Conservation (phyloP, 2,113 vertebrate genomes). For the Rhinolophus ferrumequinum region DNA sequence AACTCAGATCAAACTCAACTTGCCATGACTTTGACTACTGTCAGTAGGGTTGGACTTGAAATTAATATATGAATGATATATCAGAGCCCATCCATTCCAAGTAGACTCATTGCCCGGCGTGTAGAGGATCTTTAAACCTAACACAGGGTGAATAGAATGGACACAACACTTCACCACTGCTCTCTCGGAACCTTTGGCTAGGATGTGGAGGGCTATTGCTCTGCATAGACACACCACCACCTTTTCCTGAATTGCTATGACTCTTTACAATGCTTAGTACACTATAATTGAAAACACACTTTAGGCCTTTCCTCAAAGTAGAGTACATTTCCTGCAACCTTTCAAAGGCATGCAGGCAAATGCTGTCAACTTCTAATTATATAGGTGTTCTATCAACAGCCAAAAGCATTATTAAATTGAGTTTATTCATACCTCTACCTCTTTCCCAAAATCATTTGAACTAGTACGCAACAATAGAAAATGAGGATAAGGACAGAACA, state of each 20-base stretch:
- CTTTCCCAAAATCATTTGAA: constrained; percentile 63
- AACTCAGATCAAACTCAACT: constrained; percentile 52
- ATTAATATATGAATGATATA: constrained; percentile 54
- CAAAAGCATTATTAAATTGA: constrained; percentile 69
- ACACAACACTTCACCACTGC: not conserved
- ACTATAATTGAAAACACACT: constrained; percentile 62
- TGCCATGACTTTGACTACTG: constrained; percentile 55
- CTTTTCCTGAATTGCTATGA: constrained; percentile 54
- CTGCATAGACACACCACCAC: not conserved
- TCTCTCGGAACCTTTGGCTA: not conserved
- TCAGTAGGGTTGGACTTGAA: constrained; percentile 51
- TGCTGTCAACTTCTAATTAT: constrained; percentile 72
- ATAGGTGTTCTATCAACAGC: constrained; percentile 64
- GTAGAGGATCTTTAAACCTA: constrained; percentile 70
- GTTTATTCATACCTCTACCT: constrained; percentile 48
- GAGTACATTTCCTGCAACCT: constrained; percentile 64
- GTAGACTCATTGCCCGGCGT: constrained; percentile 67
- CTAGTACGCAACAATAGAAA: constrained; percentile 40
- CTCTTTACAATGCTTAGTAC: not conserved
- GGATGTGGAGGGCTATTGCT: not conserved
- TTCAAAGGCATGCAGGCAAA: constrained; percentile 63
- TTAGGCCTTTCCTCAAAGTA: constrained; percentile 67
- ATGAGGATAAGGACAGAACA: constrained; percentile 18
- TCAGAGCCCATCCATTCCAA: constrained; percentile 57
- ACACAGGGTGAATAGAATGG: not conserved